Evolutionary conservation across 2,113 vertebrate genomes (phyloP).

Genomic region (Lagopus muta): DNA sequence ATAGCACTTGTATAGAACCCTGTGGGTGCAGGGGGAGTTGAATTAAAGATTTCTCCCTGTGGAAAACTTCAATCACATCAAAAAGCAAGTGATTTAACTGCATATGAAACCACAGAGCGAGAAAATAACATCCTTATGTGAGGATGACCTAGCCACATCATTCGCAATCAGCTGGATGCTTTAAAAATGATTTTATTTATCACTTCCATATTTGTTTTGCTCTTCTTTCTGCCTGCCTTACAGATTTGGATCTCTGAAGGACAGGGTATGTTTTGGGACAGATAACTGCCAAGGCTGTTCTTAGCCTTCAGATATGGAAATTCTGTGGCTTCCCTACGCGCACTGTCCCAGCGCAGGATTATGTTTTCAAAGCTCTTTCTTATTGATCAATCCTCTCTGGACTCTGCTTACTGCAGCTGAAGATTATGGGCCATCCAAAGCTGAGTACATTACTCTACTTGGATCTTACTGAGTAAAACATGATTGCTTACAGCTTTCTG

Average conservation of each 20-base stretch:
- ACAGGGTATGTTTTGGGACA: not conserved
- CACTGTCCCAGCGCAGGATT: not conserved
- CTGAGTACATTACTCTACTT: not conserved
- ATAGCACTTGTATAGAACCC: not conserved
- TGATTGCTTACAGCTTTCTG: not conserved
- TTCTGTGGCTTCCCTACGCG: not conserved
- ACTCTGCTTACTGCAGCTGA: not conserved
- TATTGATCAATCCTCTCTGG: not conserved
- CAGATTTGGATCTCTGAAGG: not conserved
- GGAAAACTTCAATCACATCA: constrained; percentile 17
- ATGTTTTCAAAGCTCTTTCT: not conserved
- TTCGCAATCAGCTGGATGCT: constrained; percentile 33
- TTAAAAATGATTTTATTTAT: constrained; percentile 55
- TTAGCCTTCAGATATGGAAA: not conserved
- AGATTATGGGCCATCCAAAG: not conserved
- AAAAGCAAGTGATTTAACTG: constrained; percentile 12
- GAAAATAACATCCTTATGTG: constrained; percentile 44
- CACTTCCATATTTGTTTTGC: constrained; percentile 58
- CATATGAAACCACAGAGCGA: not conserved
- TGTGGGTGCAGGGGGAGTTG: not conserved
- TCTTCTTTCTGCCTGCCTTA: constrained; percentile 19
- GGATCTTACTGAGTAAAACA: not conserved
- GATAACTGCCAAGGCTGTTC: constrained; percentile 12
- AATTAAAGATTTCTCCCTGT: not conserved
- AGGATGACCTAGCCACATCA: constrained; percentile 15